A percentile compares a stretch with the other conserved stretches of the same genome.
These are phyloP conservation scores for Opisthograptis luteolata DNA, from an alignment of 2,888 invertebrate species.

Conservation along the genomic window DNA sequence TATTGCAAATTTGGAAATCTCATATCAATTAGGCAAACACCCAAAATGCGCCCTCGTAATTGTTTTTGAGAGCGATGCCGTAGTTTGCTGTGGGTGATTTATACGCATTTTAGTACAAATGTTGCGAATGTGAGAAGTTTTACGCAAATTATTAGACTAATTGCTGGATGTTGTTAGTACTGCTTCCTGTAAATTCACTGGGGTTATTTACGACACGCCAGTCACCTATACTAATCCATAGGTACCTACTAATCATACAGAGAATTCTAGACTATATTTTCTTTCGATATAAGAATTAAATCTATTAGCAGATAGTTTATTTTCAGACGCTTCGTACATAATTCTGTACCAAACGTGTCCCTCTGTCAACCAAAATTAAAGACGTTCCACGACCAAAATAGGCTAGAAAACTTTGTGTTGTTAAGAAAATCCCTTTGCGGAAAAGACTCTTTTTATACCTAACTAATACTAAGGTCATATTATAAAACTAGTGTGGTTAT, in stretches of 20 bases:
- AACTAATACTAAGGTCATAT: too few species aligned
- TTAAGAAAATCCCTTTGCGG: too few species aligned
- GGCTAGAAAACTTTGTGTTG: too few species aligned
- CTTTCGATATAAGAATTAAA: too few species aligned
- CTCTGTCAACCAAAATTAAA: too few species aligned
- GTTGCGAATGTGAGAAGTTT: conserved; percentile 32
- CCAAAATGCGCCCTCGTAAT: conserved; percentile 81
- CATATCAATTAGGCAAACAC: conserved; percentile 83
- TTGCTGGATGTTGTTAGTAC: conserved; percentile 18
- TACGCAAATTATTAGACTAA: conserved; percentile 28
- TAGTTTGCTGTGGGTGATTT: conserved; percentile 76
- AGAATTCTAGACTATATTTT: neutral
- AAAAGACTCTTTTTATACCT: too few species aligned
- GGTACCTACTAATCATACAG: neutral
- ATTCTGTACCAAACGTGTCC: too few species aligned
- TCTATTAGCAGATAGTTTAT: too few species aligned
- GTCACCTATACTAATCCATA: too few species aligned
- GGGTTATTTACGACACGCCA: conserved; percentile 6
- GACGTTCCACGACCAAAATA: too few species aligned
- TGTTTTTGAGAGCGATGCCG: conserved; percentile 78
- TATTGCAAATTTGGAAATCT: conserved; percentile 73
- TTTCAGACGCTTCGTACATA: too few species aligned
- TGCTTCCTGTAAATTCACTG: conserved; percentile 7
- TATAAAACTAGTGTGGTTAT: too few species aligned
- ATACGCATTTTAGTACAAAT: conserved; percentile 55